Base-by-base conservation (phyloP, 2,113 vertebrate species). In the Lamprologus tigripictilis region DNA sequence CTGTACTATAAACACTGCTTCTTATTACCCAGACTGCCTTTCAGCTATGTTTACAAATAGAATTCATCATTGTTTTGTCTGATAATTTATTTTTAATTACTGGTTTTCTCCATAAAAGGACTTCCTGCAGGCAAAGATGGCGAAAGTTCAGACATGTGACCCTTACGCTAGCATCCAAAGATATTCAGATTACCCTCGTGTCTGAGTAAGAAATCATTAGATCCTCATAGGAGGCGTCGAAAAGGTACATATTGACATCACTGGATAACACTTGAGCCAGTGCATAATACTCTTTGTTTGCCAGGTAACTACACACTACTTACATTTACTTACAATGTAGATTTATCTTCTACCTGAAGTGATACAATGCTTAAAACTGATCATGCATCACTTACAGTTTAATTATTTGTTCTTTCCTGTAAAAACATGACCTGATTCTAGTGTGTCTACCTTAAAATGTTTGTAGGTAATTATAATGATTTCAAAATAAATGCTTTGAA, bases 1-100 rank as follows among this genome's bases (percentile, higher is more conserved):
- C 40, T 82, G 49, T 28, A 35, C 51, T 33, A 51, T 12, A 40
- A 42, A 57, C 14, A 4, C 5, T 55, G 51, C 49, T 49, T 82
- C 37, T 40, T 82, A n/a, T 57, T 89, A 9, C 80, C 71, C 54
- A 85, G 6, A 33, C 58, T 55, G 58, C 33, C 68, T 23, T 23
- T 79, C 21, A 49, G 26, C 66, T 49, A 17, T 35, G 26, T 76
- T 81, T 63, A 78, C 79, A 68, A 68, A 2, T 47, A 28, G 2
- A 3, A 12, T 45, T 21, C n/a, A 23, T 51, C 33, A 17, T 57
- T 76, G 31, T 55, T 76, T 21, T 16, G 16, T 84, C 45, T 45
- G n/a, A 55, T 80, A 14, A 54, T 55, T 54, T 53, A 0, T 35
- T 31, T 80, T 53, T 55, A 80, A 54, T 28, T 47, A 19, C 23